These are phyloP conservation scores for Cladorhizidae sp. DNA, from an alignment of 37 sponge, comb jelly and placozoan species.

Conservation along the genomic window DNA sequence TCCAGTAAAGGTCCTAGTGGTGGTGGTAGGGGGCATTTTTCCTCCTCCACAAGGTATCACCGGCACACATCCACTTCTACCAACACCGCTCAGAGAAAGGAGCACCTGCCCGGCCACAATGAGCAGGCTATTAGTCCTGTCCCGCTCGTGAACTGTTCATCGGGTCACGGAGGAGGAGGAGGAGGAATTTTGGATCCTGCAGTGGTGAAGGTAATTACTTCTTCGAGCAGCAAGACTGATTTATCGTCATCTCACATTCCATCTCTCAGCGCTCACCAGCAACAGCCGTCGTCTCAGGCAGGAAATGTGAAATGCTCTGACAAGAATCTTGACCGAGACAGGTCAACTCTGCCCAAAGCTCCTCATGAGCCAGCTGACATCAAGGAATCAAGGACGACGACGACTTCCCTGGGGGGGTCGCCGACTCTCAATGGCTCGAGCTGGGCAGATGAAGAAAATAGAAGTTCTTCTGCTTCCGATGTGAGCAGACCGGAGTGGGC, in stretches of 20 bases:
- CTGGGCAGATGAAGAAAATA: constrained; percentile 6
- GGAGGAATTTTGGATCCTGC: constrained; percentile 3
- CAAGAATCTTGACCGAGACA: not conserved
- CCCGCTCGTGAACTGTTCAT: not conserved
- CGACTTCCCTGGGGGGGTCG: not conserved
- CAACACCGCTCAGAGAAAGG: not conserved
- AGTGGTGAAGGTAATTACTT: constrained; percentile 4
- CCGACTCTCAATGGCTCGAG: not conserved
- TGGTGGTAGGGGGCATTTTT: not conserved
- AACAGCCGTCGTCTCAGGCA: not conserved
- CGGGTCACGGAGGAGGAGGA: not conserved
- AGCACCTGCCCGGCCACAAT: not conserved
- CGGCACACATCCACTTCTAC: not conserved
- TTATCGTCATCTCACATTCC: not conserved
- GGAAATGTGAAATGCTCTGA: not conserved
- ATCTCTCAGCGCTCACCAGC: not conserved
- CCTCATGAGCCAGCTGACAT: no score
- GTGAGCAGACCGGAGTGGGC: constrained; percentile 19
- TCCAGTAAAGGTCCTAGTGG: not conserved
- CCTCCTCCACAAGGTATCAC: not conserved
- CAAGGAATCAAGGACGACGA: not conserved
- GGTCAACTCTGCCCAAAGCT: not conserved
- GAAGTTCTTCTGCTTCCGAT: no score
- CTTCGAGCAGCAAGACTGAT: not conserved
- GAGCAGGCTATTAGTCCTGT: not conserved